These are phyloP conservation scores for Epistrophe grossulariae DNA, from an alignment of 2,888 invertebrate genomes.

Conservation along the genomic window DNA sequence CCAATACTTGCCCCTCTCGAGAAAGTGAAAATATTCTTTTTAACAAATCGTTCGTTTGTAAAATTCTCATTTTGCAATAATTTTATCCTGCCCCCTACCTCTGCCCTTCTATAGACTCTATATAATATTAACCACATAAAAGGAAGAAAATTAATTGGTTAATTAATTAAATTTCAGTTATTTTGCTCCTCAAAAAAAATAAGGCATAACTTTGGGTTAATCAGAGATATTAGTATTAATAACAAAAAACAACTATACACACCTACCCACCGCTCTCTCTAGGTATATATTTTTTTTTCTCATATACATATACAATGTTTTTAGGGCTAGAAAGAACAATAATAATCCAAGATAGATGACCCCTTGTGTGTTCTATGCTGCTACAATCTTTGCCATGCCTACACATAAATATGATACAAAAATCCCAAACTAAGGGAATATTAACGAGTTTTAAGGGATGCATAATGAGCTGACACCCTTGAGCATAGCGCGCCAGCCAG, in stretches of 20 bases:
- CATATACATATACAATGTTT: background rate
- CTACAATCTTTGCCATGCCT: background rate
- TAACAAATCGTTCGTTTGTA: background rate
- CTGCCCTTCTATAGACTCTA: background rate
- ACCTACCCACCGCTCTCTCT: background rate
- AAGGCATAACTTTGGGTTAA: slow-evolving; percentile 24
- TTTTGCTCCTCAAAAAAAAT: slow-evolving; percentile 10
- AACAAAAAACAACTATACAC: slow-evolving; percentile 33
- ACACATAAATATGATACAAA: background rate
- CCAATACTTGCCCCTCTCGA: too few species aligned
- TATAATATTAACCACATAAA: slow-evolving; percentile 61
- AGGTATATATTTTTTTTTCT: background rate
- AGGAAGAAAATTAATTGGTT: slow-evolving; percentile 70
- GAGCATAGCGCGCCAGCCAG: background rate
- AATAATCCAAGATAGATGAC: slow-evolving; percentile 33
- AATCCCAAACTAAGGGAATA: slow-evolving; percentile 62
- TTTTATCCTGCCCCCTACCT: background rate
- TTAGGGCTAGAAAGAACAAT: background rate
- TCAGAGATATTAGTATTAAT: slow-evolving; percentile 54
- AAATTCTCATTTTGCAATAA: slow-evolving; percentile 12
- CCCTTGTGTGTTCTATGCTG: slow-evolving; percentile 16
- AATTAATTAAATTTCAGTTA: slow-evolving; percentile 70
- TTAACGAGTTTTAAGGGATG: slow-evolving; percentile 68
- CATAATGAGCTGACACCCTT: slow-evolving; percentile 41
- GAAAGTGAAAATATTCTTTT: too few species aligned